Evolutionary conservation across 1,140 invertebrate genomes (phyloP).

Genomic region (Temnothorax curvispinosus): DNA sequence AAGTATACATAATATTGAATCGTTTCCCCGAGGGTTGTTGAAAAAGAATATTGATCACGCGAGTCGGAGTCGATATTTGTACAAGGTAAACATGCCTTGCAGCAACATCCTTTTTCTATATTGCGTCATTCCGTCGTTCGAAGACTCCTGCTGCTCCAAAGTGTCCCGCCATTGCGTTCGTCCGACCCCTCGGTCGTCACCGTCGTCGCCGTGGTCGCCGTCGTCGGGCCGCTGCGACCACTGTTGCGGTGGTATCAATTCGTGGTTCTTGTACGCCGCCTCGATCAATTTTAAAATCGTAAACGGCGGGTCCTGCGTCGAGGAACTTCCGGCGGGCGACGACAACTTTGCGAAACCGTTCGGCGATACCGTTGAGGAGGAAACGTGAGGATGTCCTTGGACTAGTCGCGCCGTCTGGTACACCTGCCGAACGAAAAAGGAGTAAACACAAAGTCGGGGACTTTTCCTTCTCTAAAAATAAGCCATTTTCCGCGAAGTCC

Average conservation of each 20-base stretch:
- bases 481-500: neutral
- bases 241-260: neutral
- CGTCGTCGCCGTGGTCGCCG: no score
- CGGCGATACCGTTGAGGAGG: no score
- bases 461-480: conserved; percentile 46
- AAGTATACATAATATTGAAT: neutral
- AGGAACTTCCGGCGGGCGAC: neutral
- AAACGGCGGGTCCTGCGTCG: neutral
- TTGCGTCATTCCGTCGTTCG: neutral
- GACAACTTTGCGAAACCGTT: neutral
- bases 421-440: neutral
- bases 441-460: neutral
- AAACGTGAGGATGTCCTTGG: neutral
- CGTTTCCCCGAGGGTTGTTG: neutral
- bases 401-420: neutral
- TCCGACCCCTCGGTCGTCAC: no score
- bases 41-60: neutral
- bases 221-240: neutral
- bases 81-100: conserved; percentile 17
- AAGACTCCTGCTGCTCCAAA: neutral
- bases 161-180: neutral
- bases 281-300: neutral
- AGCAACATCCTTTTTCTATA: neutral
- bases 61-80: neutral
- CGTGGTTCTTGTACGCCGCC: neutral